A percentile compares a stretch with the other conserved stretches of the same genome.
Conservation (phyloP, 1,140 invertebrate species). For the Frieseomelitta varia region DNA sequence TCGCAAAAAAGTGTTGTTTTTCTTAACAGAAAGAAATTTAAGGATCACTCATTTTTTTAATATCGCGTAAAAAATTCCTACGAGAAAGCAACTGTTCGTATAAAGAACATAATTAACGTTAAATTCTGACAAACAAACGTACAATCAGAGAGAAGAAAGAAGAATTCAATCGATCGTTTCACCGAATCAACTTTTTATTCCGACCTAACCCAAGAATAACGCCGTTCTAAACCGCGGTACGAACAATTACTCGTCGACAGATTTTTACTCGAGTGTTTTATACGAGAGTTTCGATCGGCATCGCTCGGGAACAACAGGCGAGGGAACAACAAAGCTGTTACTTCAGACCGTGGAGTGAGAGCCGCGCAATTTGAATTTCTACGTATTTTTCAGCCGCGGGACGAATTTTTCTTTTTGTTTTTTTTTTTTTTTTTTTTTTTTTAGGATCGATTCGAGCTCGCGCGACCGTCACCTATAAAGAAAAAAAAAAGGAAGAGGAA, state of each 20-base stretch:
- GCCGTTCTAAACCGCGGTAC: not conserved
- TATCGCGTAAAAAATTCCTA: no score
- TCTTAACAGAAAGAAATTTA: not conserved
- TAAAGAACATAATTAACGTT: not conserved
- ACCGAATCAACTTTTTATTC: not conserved
- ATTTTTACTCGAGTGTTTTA: not conserved
- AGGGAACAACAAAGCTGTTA: not conserved
- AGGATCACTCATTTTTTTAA: no score
- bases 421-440: no score
- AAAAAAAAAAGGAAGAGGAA: no score
- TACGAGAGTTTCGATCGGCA: not conserved
- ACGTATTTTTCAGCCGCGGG: not conserved
- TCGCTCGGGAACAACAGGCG: not conserved
- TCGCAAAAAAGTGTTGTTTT: no score
- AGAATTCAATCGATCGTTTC: not conserved
- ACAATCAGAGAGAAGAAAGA: not conserved
- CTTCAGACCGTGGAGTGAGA: not conserved
- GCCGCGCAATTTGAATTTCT: not conserved
- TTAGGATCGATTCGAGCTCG: no score
- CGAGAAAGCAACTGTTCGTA: not conserved
- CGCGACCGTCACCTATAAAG: not conserved
- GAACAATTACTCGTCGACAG: not conserved
- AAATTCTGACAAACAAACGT: not conserved
- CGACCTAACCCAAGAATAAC: not conserved
- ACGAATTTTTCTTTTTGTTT: constrained; percentile 6